phyloP scores from a whole-genome alignment of 2,797 vertebrate genomes.

The Acipenser transmontanus region DNA sequence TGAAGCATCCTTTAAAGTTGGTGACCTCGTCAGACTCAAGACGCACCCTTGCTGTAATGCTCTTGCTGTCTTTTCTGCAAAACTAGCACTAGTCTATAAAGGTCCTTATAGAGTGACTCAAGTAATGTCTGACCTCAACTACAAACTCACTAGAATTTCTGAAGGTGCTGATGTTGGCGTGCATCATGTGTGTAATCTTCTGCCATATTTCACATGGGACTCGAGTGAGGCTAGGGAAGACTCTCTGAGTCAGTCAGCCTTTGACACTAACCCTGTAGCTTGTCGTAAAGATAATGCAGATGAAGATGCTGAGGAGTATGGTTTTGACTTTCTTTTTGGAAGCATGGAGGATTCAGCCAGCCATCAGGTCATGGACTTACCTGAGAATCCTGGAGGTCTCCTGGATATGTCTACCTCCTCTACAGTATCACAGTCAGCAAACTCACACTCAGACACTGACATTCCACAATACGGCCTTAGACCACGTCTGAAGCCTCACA shows the following conservation, averaged over 20 bases:
- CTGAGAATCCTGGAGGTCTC: too few relatives aligned
- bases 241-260: background rate
- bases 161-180: background rate
- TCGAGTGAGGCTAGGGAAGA: background rate
- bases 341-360: too few relatives aligned
- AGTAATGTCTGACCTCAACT: slow-evolving; percentile 6
- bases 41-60: slow-evolving; percentile 9
- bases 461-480: too few relatives aligned
- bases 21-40: slow-evolving; percentile 10
- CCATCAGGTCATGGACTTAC: too few relatives aligned
- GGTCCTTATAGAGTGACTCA: slow-evolving; percentile 6
- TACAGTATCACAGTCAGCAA: too few relatives aligned
- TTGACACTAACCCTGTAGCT: background rate
- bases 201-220: slow-evolving; percentile 8
- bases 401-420: too few relatives aligned
- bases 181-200: slow-evolving; percentile 9
- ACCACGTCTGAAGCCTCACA: too few relatives aligned
- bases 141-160: background rate
- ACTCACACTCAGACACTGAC: too few relatives aligned
- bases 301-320: slow-evolving; percentile 4
- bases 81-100: slow-evolving; percentile 9
- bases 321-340: slow-evolving; percentile 12
- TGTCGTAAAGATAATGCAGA: background rate
- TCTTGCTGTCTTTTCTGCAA: background rate
- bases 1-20: slow-evolving; percentile 9